Evolutionary conservation across 1,140 invertebrate species (phyloP), one percentile per base, ranked within the genome.

Genomic region (Brachionus rubens): DNA sequence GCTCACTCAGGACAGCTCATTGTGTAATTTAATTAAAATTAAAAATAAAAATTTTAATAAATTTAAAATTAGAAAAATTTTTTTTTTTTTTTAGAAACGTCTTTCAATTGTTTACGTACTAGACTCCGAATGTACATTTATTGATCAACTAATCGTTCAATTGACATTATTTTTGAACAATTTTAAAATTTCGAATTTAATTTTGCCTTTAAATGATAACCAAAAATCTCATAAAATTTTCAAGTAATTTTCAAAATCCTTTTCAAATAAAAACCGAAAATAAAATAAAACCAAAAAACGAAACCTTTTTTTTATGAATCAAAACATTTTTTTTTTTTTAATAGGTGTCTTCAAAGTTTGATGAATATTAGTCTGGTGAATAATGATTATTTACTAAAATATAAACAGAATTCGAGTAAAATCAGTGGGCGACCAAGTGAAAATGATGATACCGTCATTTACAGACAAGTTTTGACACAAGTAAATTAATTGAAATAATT

Each of bases 161-260:
- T 21, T 65, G 16, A 43, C 40, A 43, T 65, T 65, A 43, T 65
- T 65, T 12, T 16, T 65, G 1, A 65, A 65, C 21, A 65, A 65
- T 43, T 65, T 65, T 30, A 26, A 36, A 46, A 41, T 46, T 12
- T 10, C 59, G 12, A 65, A 43, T 43, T 19, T 65, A 65, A 2
- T 65, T 26, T 1, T 59, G 14, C 16, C 28, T 33, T 30, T 33
- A 33, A n/a, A 33, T 33, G 16, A 16, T 59, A 2, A 10, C 19
- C 26, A 59, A 19, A 30, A 33, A 59, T 33, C 16, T 48, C 1
- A 48, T 16, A 48, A 48, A 48, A 43, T 43, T 43, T 43, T 2
- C 1, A 10, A 43, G 10, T 43, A 43, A 43, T n/a, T 5, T 43
- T 43, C n/a, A 12, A 43, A 28, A 28, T n/a, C 2, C 10, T 54